Base-by-base conservation (phyloP, 1,140 invertebrate species). In the Hetaerina americana region DNA sequence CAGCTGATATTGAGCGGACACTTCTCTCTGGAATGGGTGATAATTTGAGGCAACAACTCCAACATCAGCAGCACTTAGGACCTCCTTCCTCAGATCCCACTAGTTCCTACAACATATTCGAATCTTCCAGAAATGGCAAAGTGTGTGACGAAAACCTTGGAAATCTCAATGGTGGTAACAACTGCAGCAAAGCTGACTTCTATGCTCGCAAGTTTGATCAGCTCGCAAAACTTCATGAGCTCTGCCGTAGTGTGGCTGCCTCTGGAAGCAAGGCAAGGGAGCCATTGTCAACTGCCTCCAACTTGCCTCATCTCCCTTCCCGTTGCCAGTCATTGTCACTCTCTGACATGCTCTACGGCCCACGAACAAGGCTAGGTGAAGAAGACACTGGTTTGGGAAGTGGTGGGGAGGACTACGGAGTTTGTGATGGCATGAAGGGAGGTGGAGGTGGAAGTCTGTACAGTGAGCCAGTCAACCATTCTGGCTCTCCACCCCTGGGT, bases 381-480 rank as follows among this genome's bases (percentile, higher is more conserved):
- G 40, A 57, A 5, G 40, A 57, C 3, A 57, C 2, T 15, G 57
- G 66, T 8, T 31, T 12, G 18, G 27, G 66, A 77, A 81, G 82
- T 73, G 85, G 82, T 25, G 85, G 85, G 74, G 87, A 87, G 79
- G 88, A 84, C 79, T 87, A 86, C 76, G 69, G 67, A 27, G 69
- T 25, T 3, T 69, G 31, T 26, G 66, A 70, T 0, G 72, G 72
- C 27, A 77, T 77, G 31, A 71, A 75, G 31, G 77, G 76, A 24
- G 75, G 72, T 15, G 77, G 76, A 24, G 75, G 72, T 15, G 84
- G 85, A 76, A 91, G 91, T 76, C 91, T 92, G 68, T 92, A 91
- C 77, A 92, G 90, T 78, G 92, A 93, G 80, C 92, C 92, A 0
- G 88, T 90, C 8, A 92, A 90, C 76, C 80, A 84, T n/a, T 70